Conservation (phyloP, 2,113 vertebrate genomes). For the Chaetodon trifascialis region DNA sequence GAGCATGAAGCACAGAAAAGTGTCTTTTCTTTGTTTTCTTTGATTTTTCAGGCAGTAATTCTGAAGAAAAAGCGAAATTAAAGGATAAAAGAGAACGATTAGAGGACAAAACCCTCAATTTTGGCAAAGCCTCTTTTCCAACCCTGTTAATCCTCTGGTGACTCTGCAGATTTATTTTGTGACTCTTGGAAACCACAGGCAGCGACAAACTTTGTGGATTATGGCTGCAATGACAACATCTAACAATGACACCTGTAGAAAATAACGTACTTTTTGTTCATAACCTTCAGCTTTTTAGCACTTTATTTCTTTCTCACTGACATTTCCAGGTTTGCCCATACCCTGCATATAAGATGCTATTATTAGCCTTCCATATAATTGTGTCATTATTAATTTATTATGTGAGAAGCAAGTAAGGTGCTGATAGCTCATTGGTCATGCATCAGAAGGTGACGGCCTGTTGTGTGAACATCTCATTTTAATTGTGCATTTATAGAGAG, state of each 20-base stretch:
- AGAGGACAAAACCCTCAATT: not conserved
- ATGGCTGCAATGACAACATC: not conserved
- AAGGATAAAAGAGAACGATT: not conserved
- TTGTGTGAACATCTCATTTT: slow-evolving; percentile 79
- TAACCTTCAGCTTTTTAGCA: not conserved
- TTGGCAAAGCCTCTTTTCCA: no score
- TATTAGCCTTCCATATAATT: not conserved
- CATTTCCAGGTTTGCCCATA: not conserved
- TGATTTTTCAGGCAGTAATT: not conserved
- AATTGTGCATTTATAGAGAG: slow-evolving; percentile 82
- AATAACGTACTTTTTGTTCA: not conserved
- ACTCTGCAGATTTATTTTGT: not conserved
- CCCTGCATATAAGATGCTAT: not conserved
- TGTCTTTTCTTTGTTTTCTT: not conserved
- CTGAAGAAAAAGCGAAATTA: not conserved
- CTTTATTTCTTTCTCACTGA: no score
- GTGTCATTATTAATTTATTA: not conserved
- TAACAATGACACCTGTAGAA: not conserved
- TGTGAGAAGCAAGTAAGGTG: not conserved
- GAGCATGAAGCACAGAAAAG: not conserved
- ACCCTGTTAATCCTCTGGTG: not conserved
- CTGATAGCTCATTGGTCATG: slow-evolving; percentile 42
- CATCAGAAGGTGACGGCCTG: slow-evolving; percentile 32
- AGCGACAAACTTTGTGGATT: not conserved
- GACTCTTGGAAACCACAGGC: not conserved